Conservation (phyloP, 2,888 invertebrate species). For the Ptychoptera albimana region DNA sequence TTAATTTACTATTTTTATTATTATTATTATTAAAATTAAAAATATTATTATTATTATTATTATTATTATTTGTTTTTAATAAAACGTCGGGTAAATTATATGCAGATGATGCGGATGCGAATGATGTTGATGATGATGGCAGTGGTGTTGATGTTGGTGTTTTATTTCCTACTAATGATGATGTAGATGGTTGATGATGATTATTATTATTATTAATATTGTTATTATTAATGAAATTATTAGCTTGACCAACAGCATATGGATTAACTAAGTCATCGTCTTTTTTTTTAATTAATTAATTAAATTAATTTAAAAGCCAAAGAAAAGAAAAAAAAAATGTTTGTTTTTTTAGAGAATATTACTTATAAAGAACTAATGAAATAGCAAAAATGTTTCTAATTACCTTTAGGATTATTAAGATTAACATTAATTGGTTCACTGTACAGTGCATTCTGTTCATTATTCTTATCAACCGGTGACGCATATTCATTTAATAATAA, state of each 20-base stretch:
- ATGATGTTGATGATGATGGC: too few species aligned
- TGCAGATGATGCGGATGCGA: conserved; percentile 16
- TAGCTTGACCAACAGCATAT: too few species aligned
- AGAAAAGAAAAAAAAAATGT: neutral
- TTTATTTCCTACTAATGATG: neutral
- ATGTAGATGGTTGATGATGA: conserved; percentile 6
- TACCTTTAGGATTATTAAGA: conserved; percentile 18
- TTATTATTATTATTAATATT: neutral
- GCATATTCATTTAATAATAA: conserved; percentile 21
- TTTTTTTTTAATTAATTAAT: too few species aligned
- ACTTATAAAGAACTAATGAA: neutral
- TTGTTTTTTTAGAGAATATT: too few species aligned
- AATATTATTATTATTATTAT: too few species aligned
- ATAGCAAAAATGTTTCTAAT: conserved; percentile 6
- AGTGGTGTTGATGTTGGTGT: conserved; percentile 5
- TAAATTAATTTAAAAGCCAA: too few species aligned
- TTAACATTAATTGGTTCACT: conserved; percentile 18
- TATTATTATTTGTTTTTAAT: conserved; percentile 2
- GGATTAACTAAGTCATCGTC: too few species aligned
- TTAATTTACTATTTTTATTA: too few species aligned
- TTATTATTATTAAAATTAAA: too few species aligned
- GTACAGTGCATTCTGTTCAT: conserved; percentile 17
- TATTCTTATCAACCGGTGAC: conserved; percentile 20
- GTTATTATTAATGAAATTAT: too few species aligned
- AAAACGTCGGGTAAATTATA: conserved; percentile 17